Conservation (phyloP, 2,797 vertebrate genomes). For the Anguilla marmorata region DNA sequence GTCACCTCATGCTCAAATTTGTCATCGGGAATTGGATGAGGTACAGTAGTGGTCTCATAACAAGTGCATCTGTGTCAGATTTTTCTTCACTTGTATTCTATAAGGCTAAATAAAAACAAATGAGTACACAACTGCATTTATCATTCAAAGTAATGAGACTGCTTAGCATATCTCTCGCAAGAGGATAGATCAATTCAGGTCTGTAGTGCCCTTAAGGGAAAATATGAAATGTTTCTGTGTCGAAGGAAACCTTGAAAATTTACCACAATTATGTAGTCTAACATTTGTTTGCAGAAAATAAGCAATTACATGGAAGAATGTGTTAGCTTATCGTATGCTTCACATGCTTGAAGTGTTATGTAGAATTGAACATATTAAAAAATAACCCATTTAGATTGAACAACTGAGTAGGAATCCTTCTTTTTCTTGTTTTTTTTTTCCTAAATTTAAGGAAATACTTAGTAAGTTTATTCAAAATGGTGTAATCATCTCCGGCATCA, state of each 20-base stretch:
- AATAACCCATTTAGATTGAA: not conserved
- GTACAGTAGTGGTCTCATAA: slow-evolving; percentile 47
- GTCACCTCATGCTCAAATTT: slow-evolving; percentile 33
- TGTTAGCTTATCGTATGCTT: not conserved
- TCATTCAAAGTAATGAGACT: slow-evolving; percentile 20
- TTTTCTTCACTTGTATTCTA: slow-evolving; percentile 63
- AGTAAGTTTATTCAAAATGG: not conserved
- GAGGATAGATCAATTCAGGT: slow-evolving; percentile 49
- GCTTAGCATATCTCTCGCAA: not conserved
- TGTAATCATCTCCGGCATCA: not conserved
- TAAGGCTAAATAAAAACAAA: slow-evolving; percentile 65
- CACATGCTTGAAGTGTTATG: not conserved
- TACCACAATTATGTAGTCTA: not conserved
- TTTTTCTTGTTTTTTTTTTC: not conserved
- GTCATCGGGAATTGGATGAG: slow-evolving; percentile 30
- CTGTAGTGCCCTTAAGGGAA: slow-evolving; percentile 35
- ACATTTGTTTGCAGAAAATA: slow-evolving; percentile 7
- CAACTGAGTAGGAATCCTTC: not conserved
- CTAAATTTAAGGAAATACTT: not conserved
- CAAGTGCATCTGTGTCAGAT: slow-evolving; percentile 55
- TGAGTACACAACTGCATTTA: slow-evolving; percentile 41
- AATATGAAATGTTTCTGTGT: slow-evolving; percentile 13
- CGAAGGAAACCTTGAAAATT: not conserved
- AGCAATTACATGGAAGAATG: not conserved
- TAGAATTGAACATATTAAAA: not conserved